Evolutionary conservation across 2,797 vertebrate genomes (phyloP).

Genomic region (Sebastes hubbsi): DNA sequence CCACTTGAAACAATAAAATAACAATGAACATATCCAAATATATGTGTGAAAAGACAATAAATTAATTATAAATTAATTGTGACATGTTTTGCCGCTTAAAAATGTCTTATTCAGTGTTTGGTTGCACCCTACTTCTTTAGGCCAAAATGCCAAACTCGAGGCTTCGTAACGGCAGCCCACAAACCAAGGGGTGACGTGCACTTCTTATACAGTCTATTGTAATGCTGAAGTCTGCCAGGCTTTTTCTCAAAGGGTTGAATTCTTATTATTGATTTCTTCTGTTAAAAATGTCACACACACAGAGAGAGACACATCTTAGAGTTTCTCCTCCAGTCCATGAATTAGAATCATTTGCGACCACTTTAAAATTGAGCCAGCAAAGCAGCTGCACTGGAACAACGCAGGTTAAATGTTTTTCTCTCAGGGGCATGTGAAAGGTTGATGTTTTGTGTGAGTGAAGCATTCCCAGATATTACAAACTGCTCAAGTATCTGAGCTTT

Average conservation of each 20-base stretch:
- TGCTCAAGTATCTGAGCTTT: conserved; percentile 20
- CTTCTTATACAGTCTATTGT: background rate
- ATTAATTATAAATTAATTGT: too few species aligned
- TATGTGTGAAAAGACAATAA: too few species aligned
- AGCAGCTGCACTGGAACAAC: background rate
- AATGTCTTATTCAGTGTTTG: too few species aligned
- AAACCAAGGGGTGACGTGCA: too few species aligned
- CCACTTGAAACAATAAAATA: too few species aligned
- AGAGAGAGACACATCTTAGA: background rate
- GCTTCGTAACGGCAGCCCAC: too few species aligned
- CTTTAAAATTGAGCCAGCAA: background rate
- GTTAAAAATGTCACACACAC: background rate
- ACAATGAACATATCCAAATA: too few species aligned
- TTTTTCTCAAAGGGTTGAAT: rapidly evolving
- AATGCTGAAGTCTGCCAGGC: background rate
- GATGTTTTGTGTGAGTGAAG: background rate
- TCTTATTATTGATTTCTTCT: background rate
- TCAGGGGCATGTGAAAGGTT: conserved; percentile 9
- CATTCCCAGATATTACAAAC: conserved; percentile 5
- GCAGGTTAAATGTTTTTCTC: conserved; percentile 24
- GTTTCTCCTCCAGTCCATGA: background rate
- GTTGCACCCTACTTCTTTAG: too few species aligned
- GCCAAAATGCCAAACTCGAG: too few species aligned
- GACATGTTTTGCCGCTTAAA: too few species aligned
- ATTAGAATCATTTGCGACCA: too few species aligned